Percentiles rank a stretch among this genome's conserved stretches.
These are phyloP conservation scores for Corbicula japonica DNA, from an alignment of 2,888 invertebrate genomes.

Conservation along the genomic window DNA sequence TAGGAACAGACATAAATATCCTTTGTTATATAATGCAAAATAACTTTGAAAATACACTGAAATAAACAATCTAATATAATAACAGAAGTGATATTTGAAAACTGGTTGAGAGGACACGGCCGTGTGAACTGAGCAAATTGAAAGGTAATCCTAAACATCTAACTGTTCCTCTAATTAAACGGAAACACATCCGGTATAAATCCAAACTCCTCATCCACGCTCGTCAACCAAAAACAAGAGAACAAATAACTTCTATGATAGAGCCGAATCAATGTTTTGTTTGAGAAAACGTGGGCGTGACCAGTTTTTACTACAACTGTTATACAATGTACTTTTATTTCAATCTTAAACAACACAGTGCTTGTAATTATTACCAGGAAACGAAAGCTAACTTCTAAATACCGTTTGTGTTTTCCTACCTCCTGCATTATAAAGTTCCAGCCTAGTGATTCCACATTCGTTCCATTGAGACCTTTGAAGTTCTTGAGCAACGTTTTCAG, in stretches of 20 bases:
- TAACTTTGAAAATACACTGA: not conserved
- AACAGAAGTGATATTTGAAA: no score
- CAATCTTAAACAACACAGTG: not conserved
- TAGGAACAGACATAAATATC: not conserved
- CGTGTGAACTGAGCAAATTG: no score
- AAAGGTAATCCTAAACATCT: no score
- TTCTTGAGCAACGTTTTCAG: constrained; percentile 5
- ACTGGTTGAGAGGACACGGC: no score
- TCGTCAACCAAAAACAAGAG: not conserved
- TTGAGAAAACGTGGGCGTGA: not conserved
- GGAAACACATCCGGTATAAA: no score
- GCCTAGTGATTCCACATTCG: constrained; percentile 16
- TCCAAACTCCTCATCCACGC: no score
- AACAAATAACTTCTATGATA: not conserved
- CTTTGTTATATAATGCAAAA: no score
- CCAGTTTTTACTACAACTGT: not conserved
- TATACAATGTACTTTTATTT: not conserved
- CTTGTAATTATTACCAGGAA: not conserved
- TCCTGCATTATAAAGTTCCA: constrained; percentile 29
- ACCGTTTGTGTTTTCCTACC: constrained; percentile 3
- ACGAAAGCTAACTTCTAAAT: not conserved
- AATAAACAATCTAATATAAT: not conserved
- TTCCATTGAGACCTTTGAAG: constrained; percentile 26
- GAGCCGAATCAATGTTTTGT: not conserved
- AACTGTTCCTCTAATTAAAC: no score